Percentiles rank a stretch among this genome's conserved stretches.
Evolutionary conservation across 2,113 vertebrate species (phyloP).

Genomic region (Anoplopoma fimbria): DNA sequence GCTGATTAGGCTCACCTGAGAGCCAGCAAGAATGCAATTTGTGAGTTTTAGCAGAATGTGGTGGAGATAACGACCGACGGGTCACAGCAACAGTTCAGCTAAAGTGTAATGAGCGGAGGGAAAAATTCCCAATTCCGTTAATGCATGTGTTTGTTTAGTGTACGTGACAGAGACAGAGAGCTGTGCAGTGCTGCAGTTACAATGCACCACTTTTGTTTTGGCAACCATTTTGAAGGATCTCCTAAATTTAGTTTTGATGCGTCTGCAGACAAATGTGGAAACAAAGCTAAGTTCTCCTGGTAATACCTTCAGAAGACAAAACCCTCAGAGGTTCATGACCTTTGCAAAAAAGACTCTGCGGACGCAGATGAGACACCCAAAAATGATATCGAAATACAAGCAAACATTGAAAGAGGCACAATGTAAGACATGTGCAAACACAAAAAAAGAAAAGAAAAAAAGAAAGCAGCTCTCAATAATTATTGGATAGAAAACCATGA

Average conservation of each 20-base stretch:
- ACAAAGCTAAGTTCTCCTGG: constrained; percentile 3
- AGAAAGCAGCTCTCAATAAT: not conserved
- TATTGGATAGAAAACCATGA: not conserved
- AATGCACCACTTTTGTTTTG: not conserved
- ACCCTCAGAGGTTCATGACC: constrained; percentile 16
- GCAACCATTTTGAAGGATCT: not conserved
- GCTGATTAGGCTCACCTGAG: constrained; percentile 60
- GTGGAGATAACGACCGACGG: constrained; percentile 63
- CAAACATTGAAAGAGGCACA: not conserved
- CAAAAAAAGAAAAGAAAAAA: not conserved
- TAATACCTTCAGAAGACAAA: constrained; percentile 20
- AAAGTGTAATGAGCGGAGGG: constrained; percentile 67
- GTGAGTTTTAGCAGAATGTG: constrained; percentile 48
- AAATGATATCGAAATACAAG: constrained; percentile 5
- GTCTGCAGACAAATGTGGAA: not conserved
- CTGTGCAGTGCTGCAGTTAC: not conserved
- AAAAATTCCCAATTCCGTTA: constrained; percentile 27
- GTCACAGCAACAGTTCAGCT: constrained; percentile 62
- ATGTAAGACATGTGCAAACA: not conserved
- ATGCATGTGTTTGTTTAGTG: constrained; percentile 16
- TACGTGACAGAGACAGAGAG: constrained; percentile 3
- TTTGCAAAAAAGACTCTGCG: constrained; percentile 13
- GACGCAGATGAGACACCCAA: not conserved
- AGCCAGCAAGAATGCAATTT: constrained; percentile 48
- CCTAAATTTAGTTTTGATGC: not conserved